Evolutionary conservation across 1,140 invertebrate species (phyloP).

Genomic region (Melipona quadrifasciata): DNA sequence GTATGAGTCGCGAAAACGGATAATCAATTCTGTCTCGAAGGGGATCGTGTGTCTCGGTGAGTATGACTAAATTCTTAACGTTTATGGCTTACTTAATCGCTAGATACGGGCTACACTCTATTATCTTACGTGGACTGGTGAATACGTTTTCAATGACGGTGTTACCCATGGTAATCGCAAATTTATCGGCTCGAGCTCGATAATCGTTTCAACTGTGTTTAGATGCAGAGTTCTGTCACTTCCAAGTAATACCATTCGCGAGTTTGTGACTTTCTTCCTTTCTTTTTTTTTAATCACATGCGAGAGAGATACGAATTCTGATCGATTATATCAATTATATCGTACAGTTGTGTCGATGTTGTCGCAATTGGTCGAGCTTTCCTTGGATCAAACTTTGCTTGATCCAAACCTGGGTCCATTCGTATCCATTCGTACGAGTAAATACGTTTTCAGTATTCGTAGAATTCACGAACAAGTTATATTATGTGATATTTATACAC

Average conservation of each 20-base stretch:
- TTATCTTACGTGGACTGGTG: not conserved
- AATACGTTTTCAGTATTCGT: no score
- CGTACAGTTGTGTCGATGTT: not conserved
- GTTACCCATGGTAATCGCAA: not conserved
- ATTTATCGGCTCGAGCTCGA: conserved; percentile 9
- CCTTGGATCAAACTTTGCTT: no score
- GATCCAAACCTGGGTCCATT: no score
- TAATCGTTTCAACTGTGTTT: not conserved
- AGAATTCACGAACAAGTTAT: no score
- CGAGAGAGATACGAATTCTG: not conserved
- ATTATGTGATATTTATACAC: no score
- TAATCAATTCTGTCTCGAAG: not conserved
- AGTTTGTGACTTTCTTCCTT: not conserved
- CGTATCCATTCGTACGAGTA: no score
- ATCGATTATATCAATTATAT: not conserved
- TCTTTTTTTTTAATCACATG: no score
- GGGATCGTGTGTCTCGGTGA: not conserved
- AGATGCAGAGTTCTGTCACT: not conserved
- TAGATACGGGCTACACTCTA: conserved; percentile 31
- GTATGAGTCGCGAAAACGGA: conserved; percentile 7
- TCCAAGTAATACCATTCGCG: not conserved
- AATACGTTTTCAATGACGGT: conserved; percentile 10
- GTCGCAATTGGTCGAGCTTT: not conserved
- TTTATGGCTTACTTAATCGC: conserved; percentile 16
- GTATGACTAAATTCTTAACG: conserved; percentile 18